Conservation (phyloP, 2,113 vertebrate species). For the Nerophis ophidion region DNA sequence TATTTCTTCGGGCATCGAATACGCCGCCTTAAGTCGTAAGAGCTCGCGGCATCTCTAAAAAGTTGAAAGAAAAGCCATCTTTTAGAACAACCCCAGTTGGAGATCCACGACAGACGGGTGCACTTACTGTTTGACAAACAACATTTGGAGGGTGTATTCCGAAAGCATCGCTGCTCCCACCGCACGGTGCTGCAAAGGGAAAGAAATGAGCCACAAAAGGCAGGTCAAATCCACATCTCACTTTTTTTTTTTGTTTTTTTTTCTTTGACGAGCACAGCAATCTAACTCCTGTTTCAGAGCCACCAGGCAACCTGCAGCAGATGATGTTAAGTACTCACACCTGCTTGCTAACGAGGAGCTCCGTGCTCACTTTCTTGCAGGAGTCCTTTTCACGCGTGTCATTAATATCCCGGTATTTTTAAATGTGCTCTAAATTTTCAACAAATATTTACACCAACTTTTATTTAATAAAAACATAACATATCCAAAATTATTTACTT, state of each 20-base stretch:
- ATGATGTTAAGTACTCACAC: constrained; percentile 49
- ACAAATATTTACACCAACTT: too few relatives aligned
- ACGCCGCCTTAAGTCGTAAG: constrained; percentile 47
- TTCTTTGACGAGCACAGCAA: neutral
- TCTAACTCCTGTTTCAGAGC: constrained; percentile 15
- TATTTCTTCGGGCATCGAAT: constrained; percentile 62
- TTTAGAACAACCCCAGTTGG: neutral
- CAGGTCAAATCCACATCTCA: constrained; percentile 14
- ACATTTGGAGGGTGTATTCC: constrained; percentile 14
- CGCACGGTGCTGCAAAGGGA: too few relatives aligned
- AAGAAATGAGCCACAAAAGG: neutral
- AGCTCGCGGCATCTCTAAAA: constrained; percentile 33
- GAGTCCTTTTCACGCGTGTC: too few relatives aligned
- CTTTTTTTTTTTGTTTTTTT: neutral
- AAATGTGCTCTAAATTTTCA: too few relatives aligned
- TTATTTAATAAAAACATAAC: too few relatives aligned
- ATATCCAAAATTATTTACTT: too few relatives aligned
- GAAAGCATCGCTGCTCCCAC: constrained; percentile 9
- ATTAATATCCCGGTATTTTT: too few relatives aligned
- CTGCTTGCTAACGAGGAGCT: constrained; percentile 45
- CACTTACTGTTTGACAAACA: constrained; percentile 41
- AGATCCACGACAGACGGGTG: neutral
- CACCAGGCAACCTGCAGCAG: constrained; percentile 19
- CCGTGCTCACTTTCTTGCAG: neutral
- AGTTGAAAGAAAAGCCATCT: constrained; percentile 11